phyloP scores from a whole-genome alignment of 2,888 invertebrate species.

The Melinopterus prodromus region DNA sequence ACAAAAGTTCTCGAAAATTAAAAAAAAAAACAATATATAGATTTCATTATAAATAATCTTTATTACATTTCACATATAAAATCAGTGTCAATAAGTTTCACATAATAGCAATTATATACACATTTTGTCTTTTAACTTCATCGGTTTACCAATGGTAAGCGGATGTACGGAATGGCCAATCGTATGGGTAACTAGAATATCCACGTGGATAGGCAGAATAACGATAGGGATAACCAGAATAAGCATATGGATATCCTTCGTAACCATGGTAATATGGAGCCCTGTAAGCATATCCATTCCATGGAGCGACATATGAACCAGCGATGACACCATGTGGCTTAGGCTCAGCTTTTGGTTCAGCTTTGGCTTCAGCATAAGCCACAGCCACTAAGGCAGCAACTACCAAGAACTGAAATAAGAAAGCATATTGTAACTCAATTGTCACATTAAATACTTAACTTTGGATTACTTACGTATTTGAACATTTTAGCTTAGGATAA shows the following conservation, averaged over 20 bases:
- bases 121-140: background rate
- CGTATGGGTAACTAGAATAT: constrained; percentile 15
- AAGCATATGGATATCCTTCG: constrained; percentile 21
- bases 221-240: constrained; percentile 59
- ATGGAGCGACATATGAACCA: background rate
- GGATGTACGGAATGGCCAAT: background rate
- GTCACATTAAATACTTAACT: background rate
- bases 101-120: background rate
- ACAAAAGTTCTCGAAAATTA: too few relatives aligned
- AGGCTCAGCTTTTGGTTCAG: constrained; percentile 30
- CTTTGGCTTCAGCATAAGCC: constrained; percentile 35
- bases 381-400: constrained; percentile 34
- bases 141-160: background rate
- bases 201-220: constrained; percentile 35
- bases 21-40: too few relatives aligned
- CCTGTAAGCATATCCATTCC: constrained; percentile 22
- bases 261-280: constrained; percentile 18
- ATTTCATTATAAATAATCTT: too few relatives aligned
- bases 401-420: constrained; percentile 31
- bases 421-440: background rate
- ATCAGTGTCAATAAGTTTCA: background rate
- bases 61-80: background rate
- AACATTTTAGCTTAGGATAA: constrained; percentile 10
- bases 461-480: constrained; percentile 18
- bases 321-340: constrained; percentile 11